A percentile compares a stretch with the other conserved stretches of the same genome.
Evolutionary conservation across 2,888 invertebrate genomes (phyloP).

Genomic region (Malacosoma neustria): DNA sequence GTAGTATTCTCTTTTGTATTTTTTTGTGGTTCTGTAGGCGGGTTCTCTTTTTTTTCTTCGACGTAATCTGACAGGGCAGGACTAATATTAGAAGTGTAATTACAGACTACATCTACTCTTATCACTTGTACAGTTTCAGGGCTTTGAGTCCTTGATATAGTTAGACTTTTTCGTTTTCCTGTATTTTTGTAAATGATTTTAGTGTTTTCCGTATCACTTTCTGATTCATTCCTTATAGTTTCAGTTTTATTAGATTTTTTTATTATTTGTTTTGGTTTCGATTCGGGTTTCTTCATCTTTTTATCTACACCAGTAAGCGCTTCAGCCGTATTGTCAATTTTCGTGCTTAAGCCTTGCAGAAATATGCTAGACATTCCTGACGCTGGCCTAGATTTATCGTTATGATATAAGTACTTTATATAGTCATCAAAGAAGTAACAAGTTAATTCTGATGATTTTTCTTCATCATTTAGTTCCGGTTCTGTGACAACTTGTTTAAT

Average conservation of each 20-base stretch:
- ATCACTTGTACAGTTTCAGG: constrained; percentile 67
- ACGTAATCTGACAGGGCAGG: constrained; percentile 34
- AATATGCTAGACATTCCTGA: constrained; percentile 47
- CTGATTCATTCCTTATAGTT: constrained; percentile 16
- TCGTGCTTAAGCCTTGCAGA: constrained; percentile 26
- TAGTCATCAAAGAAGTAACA: constrained; percentile 56
- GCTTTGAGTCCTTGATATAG: constrained; percentile 56
- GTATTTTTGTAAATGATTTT: constrained; percentile 44
- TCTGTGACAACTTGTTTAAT: constrained; percentile 47
- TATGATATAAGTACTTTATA: constrained; percentile 44
- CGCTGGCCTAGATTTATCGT: constrained; percentile 42
- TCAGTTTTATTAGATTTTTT: constrained; percentile 17
- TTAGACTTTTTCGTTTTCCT: constrained; percentile 57
- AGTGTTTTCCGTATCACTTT: constrained; percentile 27
- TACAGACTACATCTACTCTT: constrained; percentile 64
- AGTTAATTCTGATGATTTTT: constrained; percentile 40
- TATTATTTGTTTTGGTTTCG: constrained; percentile 18
- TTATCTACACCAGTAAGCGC: too few relatives aligned
- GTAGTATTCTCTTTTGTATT: constrained; percentile 4
- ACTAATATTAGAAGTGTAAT: constrained; percentile 29
- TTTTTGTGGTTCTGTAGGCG: background rate
- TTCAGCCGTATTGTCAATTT: constrained; percentile 15
- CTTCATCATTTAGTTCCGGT: constrained; percentile 28
- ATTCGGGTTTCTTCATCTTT: constrained; percentile 20
- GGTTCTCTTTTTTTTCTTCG: constrained; percentile 21